These are phyloP conservation scores for Gymnocheta viridis DNA, from an alignment of 2,888 invertebrate genomes.

Conservation along the genomic window DNA sequence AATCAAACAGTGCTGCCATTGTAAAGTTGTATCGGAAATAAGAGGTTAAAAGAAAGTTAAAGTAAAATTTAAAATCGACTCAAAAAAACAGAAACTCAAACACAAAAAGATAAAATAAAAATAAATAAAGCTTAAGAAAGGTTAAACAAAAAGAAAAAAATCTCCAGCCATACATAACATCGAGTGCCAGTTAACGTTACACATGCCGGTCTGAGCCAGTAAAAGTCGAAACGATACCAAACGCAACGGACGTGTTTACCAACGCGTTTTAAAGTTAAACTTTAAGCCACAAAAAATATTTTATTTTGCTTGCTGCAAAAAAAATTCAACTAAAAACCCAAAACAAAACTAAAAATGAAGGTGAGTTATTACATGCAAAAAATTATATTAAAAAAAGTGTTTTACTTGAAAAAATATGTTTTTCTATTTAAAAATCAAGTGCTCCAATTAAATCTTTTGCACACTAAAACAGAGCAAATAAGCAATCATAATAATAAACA, in stretches of 20 bases:
- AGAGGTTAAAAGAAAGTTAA: constrained; percentile 57
- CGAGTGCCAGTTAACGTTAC: constrained; percentile 37
- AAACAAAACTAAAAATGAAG: constrained; percentile 64
- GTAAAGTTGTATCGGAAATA: background rate
- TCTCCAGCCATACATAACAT: constrained; percentile 11
- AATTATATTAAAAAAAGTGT: background rate
- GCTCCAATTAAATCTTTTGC: background rate
- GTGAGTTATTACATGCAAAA: constrained; percentile 55
- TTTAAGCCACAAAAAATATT: constrained; percentile 18
- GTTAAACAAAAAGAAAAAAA: constrained; percentile 47
- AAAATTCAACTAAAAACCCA: background rate
- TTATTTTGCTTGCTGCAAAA: background rate
- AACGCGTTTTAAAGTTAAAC: constrained; percentile 35
- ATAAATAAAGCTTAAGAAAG: constrained; percentile 64
- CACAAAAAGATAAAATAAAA: constrained; percentile 41
- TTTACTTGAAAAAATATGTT: background rate
- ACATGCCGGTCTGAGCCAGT: constrained; percentile 66
- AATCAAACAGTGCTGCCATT: constrained; percentile 34
- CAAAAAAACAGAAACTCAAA: constrained; percentile 46
- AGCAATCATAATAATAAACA: background rate
- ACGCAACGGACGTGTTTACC: constrained; percentile 62
- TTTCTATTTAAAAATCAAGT: background rate
- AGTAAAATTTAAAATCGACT: constrained; percentile 47
- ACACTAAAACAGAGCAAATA: background rate
- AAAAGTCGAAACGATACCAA: constrained; percentile 68